Conservation (phyloP, 2,888 invertebrate species). For the Halictus ligatus region DNA sequence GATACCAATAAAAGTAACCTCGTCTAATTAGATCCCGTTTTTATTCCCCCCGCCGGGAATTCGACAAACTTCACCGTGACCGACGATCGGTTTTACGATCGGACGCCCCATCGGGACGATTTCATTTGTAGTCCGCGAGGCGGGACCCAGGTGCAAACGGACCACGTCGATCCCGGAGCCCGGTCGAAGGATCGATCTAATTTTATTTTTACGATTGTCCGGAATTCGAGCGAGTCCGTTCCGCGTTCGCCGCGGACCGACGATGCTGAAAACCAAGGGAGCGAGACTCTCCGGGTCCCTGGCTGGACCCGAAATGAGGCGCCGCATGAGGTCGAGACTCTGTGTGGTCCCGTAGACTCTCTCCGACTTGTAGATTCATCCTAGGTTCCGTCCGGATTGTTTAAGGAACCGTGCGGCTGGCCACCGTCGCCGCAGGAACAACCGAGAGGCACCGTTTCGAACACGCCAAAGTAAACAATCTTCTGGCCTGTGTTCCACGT, state of each 20-base stretch:
- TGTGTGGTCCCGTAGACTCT: constrained; percentile 69
- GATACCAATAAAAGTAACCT: constrained; percentile 39
- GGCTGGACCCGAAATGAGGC: constrained; percentile 23
- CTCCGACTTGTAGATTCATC: constrained; percentile 62
- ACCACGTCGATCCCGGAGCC: constrained; percentile 5
- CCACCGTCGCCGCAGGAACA: constrained; percentile 27
- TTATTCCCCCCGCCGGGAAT: constrained; percentile 22
- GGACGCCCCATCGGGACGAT: constrained; percentile 41
- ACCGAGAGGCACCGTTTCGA: constrained; percentile 53
- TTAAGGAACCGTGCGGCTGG: constrained; percentile 61
- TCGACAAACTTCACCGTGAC: constrained; percentile 47
- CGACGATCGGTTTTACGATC: constrained; percentile 51
- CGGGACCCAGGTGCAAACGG: background rate
- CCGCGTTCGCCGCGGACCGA: background rate
- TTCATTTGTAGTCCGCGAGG: constrained; percentile 25
- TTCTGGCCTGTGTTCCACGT: background rate
- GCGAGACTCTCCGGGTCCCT: background rate
- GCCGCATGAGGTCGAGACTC: constrained; percentile 67
- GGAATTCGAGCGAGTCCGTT: constrained; percentile 34
- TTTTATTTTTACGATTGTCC: constrained; percentile 61
- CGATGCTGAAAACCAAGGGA: background rate
- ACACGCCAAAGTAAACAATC: constrained; percentile 65
- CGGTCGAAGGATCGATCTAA: constrained; percentile 29
- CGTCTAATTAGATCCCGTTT: constrained; percentile 38
- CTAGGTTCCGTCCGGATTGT: constrained; percentile 70